A percentile compares a stretch with the other conserved stretches of the same genome.
Conservation (phyloP, 2,888 invertebrate species). For the Deroplatys truncata region DNA sequence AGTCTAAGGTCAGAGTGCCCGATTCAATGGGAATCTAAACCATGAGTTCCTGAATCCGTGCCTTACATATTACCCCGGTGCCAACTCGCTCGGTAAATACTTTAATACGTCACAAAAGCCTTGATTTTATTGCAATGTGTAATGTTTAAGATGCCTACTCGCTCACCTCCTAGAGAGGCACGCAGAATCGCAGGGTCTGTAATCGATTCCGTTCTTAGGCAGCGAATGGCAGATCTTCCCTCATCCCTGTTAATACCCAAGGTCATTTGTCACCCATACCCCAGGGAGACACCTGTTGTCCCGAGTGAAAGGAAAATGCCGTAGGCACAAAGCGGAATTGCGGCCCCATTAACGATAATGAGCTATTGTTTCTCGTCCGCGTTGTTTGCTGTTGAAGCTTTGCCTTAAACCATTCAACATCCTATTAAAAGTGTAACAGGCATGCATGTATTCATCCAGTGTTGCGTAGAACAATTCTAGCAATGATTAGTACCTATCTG, state of each 20-base stretch:
- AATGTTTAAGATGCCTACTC: neutral
- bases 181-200: neutral
- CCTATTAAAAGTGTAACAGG: neutral
- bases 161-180: neutral
- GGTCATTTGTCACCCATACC: neutral
- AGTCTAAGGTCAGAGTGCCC: too few relatives aligned
- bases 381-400: neutral
- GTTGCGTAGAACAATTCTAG: neutral
- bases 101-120: too few relatives aligned
- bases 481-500: too few relatives aligned
- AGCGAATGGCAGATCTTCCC: neutral
- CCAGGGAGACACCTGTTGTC: neutral
- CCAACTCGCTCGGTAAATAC: too few relatives aligned
- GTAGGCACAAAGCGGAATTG: neutral
- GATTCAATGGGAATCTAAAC: too few relatives aligned
- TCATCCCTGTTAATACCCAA: neutral
- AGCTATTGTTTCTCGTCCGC: neutral
- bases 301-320: neutral
- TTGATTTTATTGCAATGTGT: too few relatives aligned
- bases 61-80: too few relatives aligned
- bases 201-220: neutral
- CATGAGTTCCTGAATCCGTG: too few relatives aligned
- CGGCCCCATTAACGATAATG: neutral
- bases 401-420: neutral
- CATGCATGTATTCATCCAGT: neutral